Base-by-base conservation (phyloP, 2,888 invertebrate genomes). In the Xestoiulus laeticollis region DNA sequence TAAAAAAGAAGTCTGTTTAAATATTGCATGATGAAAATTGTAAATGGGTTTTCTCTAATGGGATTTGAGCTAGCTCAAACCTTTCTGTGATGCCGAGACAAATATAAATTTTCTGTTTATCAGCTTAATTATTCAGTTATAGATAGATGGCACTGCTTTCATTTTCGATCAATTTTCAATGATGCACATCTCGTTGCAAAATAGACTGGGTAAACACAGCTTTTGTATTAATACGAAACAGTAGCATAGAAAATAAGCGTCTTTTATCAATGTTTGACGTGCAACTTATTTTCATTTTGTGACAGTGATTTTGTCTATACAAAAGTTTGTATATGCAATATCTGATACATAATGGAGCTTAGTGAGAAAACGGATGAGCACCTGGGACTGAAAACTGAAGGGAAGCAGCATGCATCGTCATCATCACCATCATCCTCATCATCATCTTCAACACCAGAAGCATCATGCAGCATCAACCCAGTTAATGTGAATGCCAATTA, bases 401-500 rank as follows among this genome's bases (percentile, higher is more conserved):
- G 83, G 83, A 82, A 82, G 30, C n/a, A n/a, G 83, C n/a, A 14
- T 6, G 22, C 85, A 85, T 44, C 32, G 10, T 38, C 38, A 22
- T 43, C 85, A 85, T 85, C 85, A 43, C 38, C 84, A 38, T 83
- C 26, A 83, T 83, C 83, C 83, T 22, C 32, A 22, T 38, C n/a
- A 44, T 43, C 33, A 85, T 85, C 85, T 22, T 85, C 78, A 22
- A 8, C 30, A 5, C 8, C 85, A 84, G 38, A 43, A 38, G 38
- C 85, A 43, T 85, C 86, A 22, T 22, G 68, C 22, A 22, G 68
- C 68, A 44, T 86, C 86, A 44, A 44, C 86, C 85, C 22, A 85
- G 43, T 85, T 85, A 86, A 44, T 86, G 59, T 53, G 48, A 44
- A 86, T 59, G 59, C 86, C 86, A 86, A 86, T 86, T 86, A 86